Base-by-base conservation (phyloP, 2,797 vertebrate species). In the Xyrichtys novacula region DNA sequence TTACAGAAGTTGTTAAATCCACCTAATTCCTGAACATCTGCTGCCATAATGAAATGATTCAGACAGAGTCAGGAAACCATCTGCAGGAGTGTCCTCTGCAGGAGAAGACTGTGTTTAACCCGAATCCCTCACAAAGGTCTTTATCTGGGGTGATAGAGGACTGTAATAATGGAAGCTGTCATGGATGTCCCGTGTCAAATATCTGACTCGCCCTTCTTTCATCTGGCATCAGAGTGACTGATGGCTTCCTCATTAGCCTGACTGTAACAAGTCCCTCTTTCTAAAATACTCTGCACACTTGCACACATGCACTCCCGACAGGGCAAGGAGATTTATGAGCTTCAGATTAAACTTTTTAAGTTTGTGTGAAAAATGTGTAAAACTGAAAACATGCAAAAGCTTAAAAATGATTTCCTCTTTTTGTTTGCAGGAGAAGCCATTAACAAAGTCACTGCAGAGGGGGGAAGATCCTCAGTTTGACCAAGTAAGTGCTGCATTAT, bases 391-490 rank as follows among this genome's bases (percentile, higher is more conserved):
- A 6, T 40, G 12, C 2, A 61, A n/a, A 50, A 15, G 9, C 49
- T 72, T 14, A 58, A 26, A 65, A 47, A 32, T 61, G 2, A n/a
- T 1, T 1, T 3, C 36, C 43, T 43, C 53, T 20, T 74, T 93
- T 75, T 78, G 64, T 71, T 94, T 91, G 14, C 81, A 99, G 97
- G 98, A 99, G 88, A 98, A 98, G 86, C 95, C 97, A 12, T 92
- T 99, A 91, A 95, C 96, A 60, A 99, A 99, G 91, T 99, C 97
- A 54, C 92, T 99, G 11, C 98, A 99, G 85, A 95, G 96, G 89
- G 97, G 97, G 86, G 97, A 99, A 89, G 97, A 99, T 91, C 94
- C 95, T 56, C 98, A 97, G 71, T 99, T 99, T 94, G 98, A 99
- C 91, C 98, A 99, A 93, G 98, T 98, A 93, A 93, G 95, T 93